Conservation (phyloP, 1,140 invertebrate species). For the Euwallacea fornicatus region DNA sequence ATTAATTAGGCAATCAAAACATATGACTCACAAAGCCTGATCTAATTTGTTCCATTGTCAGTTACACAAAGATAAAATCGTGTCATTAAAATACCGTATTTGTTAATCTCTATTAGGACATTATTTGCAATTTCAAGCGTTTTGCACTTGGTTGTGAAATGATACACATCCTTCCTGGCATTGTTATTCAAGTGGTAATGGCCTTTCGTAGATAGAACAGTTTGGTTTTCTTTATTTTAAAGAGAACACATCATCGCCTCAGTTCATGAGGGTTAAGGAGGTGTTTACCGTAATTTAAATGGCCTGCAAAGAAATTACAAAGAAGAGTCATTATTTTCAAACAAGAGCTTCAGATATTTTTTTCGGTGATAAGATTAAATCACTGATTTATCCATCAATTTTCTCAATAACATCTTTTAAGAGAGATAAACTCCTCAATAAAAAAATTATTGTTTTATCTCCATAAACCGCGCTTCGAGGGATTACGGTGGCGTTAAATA, state of each 20-base stretch:
- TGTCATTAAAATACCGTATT: neutral
- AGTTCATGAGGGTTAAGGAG: neutral
- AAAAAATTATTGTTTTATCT: neutral
- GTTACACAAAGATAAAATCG: neutral
- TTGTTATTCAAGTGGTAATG: neutral
- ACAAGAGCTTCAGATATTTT: neutral
- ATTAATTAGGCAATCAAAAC: conserved; percentile 4
- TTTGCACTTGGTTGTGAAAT: neutral
- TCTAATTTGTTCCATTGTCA: too few species aligned
- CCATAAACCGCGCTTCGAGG: neutral
- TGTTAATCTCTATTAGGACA: neutral
- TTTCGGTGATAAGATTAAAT: neutral
- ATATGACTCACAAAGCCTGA: neutral
- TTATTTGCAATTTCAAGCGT: neutral
- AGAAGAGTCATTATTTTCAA: neutral
- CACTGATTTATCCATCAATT: neutral
- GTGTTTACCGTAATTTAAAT: neutral
- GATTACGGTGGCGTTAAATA: neutral
- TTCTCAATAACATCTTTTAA: neutral
- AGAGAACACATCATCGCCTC: neutral
- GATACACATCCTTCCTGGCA: conserved; percentile 9
- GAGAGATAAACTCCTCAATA: neutral
- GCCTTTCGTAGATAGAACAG: neutral
- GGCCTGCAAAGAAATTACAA: neutral
- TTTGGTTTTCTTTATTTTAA: neutral